phyloP scores from a whole-genome alignment of 2,797 vertebrate species.

The Notoglanidium macrostoma region DNA sequence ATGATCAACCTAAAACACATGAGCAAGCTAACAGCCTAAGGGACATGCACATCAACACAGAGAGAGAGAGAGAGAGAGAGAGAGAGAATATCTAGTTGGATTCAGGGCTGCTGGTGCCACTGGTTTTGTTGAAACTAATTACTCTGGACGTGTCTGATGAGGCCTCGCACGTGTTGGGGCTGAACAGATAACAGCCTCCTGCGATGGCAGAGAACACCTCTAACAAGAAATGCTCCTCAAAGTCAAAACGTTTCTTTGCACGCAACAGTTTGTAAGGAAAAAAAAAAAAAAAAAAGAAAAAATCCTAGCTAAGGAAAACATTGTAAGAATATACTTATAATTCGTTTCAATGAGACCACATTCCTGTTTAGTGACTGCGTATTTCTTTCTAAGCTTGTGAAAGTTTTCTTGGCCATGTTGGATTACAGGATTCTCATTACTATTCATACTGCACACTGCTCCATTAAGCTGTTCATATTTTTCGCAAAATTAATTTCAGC shows the following conservation, averaged over 20 bases:
- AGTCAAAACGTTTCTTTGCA: neutral
- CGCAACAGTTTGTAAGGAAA: neutral
- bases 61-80: neutral
- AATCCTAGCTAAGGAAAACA: neutral
- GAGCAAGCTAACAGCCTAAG: neutral
- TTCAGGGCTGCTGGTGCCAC: constrained; percentile 34
- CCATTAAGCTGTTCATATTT: neutral
- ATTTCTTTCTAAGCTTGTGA: neutral
- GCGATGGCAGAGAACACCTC: neutral
- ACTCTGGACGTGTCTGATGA: constrained; percentile 32
- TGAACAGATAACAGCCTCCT: neutral
- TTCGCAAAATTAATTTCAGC: neutral
- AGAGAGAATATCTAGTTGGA: neutral
- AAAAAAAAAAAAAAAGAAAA: neutral
- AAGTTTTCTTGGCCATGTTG: neutral
- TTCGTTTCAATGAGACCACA: neutral
- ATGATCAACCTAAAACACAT: constrained; percentile 34
- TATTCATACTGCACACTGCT: constrained; percentile 9
- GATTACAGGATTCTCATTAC: constrained; percentile 7
- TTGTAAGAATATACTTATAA: neutral
- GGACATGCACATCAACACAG: neutral
- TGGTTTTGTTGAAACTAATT: constrained; percentile 45
- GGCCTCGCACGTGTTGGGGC: constrained; percentile 4
- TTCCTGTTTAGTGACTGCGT: neutral
- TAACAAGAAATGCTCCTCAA: neutral